Evolutionary conservation across 2,888 invertebrate genomes (phyloP), one percentile per base, ranked within the genome.

Genomic region (Agrotis segetum): DNA sequence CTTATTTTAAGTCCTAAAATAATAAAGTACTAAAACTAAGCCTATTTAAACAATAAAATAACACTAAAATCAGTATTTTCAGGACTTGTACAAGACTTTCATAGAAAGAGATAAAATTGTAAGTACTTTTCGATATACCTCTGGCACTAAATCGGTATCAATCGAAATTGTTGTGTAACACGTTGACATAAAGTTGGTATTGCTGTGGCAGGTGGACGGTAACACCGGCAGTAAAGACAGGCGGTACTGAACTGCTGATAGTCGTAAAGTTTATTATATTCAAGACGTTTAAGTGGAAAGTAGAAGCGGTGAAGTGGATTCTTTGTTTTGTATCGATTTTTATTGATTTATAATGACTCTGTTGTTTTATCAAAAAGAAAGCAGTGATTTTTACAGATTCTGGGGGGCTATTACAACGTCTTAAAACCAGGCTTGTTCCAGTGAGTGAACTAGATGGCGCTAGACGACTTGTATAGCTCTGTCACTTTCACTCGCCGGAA

Each of bases 201-300:
- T 88, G 60, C 81, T 65, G 79, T 84, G 76, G 67, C 89, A 84
- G 82, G 77, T 85, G 77, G 65, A 74, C 70, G 65, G 61, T 81
- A 80, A 67, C 49, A 11, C 21, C 3, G 58, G 69, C 82, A 86
- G 83, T 91, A 91, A 90, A 89, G 85, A 72, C 67, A 79, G 69
- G 80, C 83, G 71, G 77, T 85, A 34, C 56, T 56, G 14, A 34
- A 56, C 34, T 56, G 81, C 76, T 74, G 79, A 76, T 55, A 49
- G 71, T 87, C 89, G 84, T 92, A 90, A 91, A 90, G 62, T 88
- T 89, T 88, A 89, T 85, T 72, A 81, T 82, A 77, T 75, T 74
- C 52, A 64, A 67, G 67, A 78, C 74, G 67, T 69, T 66, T 9
- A 56, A 64, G 72, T 52, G 59, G 66, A 50, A 64, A 55, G 29